Conservation (phyloP, 2,888 invertebrate genomes). For the Ceriagrion tenellum region DNA sequence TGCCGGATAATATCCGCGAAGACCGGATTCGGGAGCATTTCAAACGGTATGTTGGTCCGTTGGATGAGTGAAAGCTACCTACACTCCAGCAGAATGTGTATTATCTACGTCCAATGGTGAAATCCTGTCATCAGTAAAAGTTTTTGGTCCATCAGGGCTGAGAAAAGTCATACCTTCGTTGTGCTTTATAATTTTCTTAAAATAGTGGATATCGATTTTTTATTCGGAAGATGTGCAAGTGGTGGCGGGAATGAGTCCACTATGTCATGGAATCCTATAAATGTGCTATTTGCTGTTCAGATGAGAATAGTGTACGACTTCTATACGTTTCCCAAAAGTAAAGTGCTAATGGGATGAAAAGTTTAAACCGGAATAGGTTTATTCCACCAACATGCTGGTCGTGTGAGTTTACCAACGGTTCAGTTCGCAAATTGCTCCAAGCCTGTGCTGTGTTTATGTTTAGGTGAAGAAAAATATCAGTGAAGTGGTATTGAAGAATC, state of each 20-base stretch:
- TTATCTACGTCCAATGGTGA: conserved; percentile 54
- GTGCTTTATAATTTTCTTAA: conserved; percentile 55
- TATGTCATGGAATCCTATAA: conserved; percentile 41
- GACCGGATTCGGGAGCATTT: conserved; percentile 98
- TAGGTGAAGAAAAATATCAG: conserved; percentile 26
- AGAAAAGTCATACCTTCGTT: conserved; percentile 38
- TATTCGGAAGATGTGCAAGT: conserved; percentile 65
- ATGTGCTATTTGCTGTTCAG: conserved; percentile 38
- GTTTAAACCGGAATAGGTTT: conserved; percentile 45
- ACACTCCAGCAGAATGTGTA: conserved; percentile 64
- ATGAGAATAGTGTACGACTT: conserved; percentile 46
- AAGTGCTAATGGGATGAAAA: conserved; percentile 46
- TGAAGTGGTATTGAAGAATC: conserved; percentile 61
- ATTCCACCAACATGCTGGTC: conserved; percentile 45
- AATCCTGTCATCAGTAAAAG: conserved; percentile 57
- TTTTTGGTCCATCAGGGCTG: conserved; percentile 42
- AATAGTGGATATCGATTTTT: conserved; percentile 64
- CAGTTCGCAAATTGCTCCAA: conserved; percentile 41
- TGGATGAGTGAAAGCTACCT: conserved; percentile 67
- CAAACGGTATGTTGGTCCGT: conserved; percentile 88
- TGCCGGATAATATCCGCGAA: conserved; percentile 99
- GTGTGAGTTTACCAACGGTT: conserved; percentile 43
- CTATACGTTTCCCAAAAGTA: not conserved
- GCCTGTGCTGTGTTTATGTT: conserved; percentile 50
- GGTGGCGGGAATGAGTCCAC: conserved; percentile 62